Percentiles rank a stretch among this genome's conserved stretches.
Evolutionary conservation across 53 echinoderm and acorn worm species (phyloP).

Genomic region (Zoroaster sp.): DNA sequence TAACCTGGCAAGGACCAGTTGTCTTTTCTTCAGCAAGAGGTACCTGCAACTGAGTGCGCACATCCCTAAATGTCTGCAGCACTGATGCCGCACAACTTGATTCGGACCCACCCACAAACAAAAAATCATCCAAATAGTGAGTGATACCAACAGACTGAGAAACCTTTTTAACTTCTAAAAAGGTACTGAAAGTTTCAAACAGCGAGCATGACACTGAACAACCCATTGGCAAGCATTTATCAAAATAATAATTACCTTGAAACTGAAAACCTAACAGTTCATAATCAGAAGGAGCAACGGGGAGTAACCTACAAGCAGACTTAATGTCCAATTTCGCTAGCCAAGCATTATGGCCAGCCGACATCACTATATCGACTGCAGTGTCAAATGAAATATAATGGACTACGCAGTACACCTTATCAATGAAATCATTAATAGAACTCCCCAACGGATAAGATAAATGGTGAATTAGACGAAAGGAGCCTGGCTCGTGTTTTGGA

Average conservation of each 20-base stretch:
- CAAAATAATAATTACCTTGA: conserved; percentile 48
- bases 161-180: conserved; percentile 34
- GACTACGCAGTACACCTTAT: neutral
- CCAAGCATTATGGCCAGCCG: neutral
- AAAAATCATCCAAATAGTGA: conserved; percentile 70
- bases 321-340: conserved; percentile 59
- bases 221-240: conserved; percentile 71
- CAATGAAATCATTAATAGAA: conserved; percentile 29
- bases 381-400: conserved; percentile 51
- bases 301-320: conserved; percentile 58
- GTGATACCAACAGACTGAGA: neutral
- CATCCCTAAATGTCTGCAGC: neutral
- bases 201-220: conserved; percentile 46
- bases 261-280: conserved; percentile 52
- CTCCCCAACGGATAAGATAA: neutral
- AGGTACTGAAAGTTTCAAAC: conserved; percentile 57
- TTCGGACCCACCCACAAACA: neutral
- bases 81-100: neutral
- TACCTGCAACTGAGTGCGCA: neutral
- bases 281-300: conserved; percentile 62
- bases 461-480: neutral
- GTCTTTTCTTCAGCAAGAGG: neutral
- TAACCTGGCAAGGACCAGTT: neutral
- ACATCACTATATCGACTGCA: conserved; percentile 3
- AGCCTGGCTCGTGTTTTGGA: conserved; percentile 25